Evolutionary conservation across 2,888 invertebrate species (phyloP), one percentile per base, ranked within the genome.

Genomic region (Dryobota labecula): DNA sequence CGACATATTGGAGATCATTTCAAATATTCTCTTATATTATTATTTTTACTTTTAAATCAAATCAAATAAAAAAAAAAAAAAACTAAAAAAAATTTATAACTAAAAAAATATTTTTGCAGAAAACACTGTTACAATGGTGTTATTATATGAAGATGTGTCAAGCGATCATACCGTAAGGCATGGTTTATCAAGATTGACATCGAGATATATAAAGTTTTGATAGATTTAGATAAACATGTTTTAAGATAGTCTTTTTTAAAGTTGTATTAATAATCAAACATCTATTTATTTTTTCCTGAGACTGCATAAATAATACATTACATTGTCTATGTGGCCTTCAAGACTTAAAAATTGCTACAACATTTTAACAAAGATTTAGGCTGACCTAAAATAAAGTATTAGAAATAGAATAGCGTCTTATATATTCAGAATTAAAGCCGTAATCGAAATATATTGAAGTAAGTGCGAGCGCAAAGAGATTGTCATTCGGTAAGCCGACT

Each of bases 401-500:
- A 47, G 33, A 58, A 76, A 77, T 61, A 49, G 20, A 61, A 2
- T 9, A 47, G 6, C 54, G 8, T 38, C 36, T 43, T 43, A 49
- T 51, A 2, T 41, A 0, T 27, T 30, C 20, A 38, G 36, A 60
- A 60, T 85, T 82, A 83, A 76, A 71, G 56, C 68, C 70, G 76
- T 86, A 84, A 86, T 78, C 80, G 76, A 84, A 87, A 90, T 86
- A 87, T 87, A 89, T 87, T 89, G 86, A 76, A 90, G 85, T 84
- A 87, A 87, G 87, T 86, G 86, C 85, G 86, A 78, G 82, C 76
- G 85, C 84, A 89, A 84, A 84, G 88, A 88, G 85, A 90, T 91
- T 88, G 89, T 89, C 90, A 88, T 86, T 87, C 85, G 87, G 88
- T 91, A 92, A 93, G 90, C 88, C 86, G 85, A 87, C 88, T 90